Evolutionary conservation across 2,888 invertebrate species (phyloP), one percentile per base, ranked within the genome.

Genomic region (Pharmacophagus antenor): DNA sequence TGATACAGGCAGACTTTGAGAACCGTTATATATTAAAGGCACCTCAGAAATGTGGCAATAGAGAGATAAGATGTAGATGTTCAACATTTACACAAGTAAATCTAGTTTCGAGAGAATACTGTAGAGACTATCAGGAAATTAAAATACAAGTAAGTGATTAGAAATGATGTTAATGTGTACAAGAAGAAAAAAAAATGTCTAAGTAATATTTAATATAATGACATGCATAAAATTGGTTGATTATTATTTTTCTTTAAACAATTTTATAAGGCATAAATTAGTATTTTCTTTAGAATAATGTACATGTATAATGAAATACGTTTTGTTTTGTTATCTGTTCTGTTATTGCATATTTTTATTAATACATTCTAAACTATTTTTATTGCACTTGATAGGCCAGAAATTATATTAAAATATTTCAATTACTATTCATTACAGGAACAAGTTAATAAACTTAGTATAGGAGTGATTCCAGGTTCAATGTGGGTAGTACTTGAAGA

Each of bases 71-170:
- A 25, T 94, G 94, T 73, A 85, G 83, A 69, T 91, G 92, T 68
- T 87, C 88, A 42, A 93, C 90, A 70, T 91, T 94, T 62, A 82
- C 80, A 61, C 82, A 86, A 68, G 81, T 93, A 18, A 92, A 90
- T 62, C 78, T 92, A 55, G 84, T 93, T 41, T 92, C 93, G 50
- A 88, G 93, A 63, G 91, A 92, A 64, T 92, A 94, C 73, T 96
- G 93, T 76, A 94, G 93, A 70, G 96, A 96, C 88, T 96, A 95
- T 82, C 96, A 96, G 81, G 96, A 96, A 89, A 93, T 97, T 15
- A 96, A 96, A 87, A 92, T 98, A 73, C 95, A 95, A 86, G 95
- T 94, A 81, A 53, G 46, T 37, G 3, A 6, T n/a, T 4, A n/a
- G 4, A 37, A 37, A n/a, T 37, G 1, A n/a, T 4, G 4, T 37